These are phyloP conservation scores for Geotrupes spiniger DNA, from an alignment of 2,888 invertebrate genomes.

Conservation along the genomic window DNA sequence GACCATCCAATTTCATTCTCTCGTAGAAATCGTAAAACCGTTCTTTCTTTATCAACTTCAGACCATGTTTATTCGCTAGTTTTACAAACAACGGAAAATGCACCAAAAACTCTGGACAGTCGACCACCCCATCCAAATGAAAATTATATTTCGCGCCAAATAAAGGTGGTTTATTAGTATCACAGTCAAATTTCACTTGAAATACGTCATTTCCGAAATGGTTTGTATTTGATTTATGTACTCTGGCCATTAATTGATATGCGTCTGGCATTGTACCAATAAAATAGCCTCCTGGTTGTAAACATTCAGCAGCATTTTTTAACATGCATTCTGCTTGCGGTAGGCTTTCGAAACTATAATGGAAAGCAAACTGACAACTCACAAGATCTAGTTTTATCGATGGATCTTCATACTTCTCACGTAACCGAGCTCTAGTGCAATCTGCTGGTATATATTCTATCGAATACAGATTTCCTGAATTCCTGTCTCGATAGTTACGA, in stretches of 20 bases:
- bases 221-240: conserved; percentile 56
- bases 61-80: conserved; percentile 67
- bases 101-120: conserved; percentile 98
- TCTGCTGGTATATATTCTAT: conserved; percentile 93
- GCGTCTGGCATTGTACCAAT: conserved; percentile 97
- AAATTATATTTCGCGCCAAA: conserved; percentile 98
- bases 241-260: conserved; percentile 80
- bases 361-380: conserved; percentile 97
- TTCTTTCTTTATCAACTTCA: conserved; percentile 66
- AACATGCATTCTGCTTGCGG: conserved; percentile 90
- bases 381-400: conserved; percentile 82
- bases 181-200: conserved; percentile 68
- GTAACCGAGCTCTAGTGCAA: conserved; percentile 79
- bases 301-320: conserved; percentile 85
- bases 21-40: conserved; percentile 79
- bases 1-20: conserved; percentile 58
- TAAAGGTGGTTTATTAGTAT: conserved; percentile 68
- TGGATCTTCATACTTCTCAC: conserved; percentile 74
- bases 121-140: conserved; percentile 91
- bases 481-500: conserved; percentile 36
- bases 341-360: conserved; percentile 92
- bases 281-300: conserved; percentile 89
- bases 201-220: conserved; percentile 79
- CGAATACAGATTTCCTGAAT: conserved; percentile 58
- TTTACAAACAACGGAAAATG: conserved; percentile 83